phyloP scores from a whole-genome alignment of 2,113 vertebrate genomes.

The Neofelis nebulosa region DNA sequence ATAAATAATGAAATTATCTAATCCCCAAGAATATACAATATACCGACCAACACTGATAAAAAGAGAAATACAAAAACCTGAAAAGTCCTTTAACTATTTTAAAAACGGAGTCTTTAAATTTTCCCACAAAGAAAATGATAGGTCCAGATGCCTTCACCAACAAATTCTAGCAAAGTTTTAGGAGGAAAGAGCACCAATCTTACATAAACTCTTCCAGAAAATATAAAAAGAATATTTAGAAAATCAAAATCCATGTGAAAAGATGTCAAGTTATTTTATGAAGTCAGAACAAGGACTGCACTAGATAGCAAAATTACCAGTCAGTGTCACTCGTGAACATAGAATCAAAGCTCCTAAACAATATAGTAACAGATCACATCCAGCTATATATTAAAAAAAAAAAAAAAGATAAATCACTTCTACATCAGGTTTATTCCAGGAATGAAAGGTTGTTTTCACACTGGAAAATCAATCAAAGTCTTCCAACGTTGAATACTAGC shows the following conservation, averaged over 20 bases:
- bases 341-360: background rate
- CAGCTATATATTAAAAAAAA: background rate
- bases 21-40: background rate
- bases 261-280: background rate
- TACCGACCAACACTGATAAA: background rate
- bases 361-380: background rate
- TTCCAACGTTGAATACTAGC: background rate
- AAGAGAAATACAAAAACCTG: background rate
- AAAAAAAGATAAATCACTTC: background rate
- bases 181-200: background rate
- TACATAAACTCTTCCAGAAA: background rate
- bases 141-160: background rate
- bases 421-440: background rate
- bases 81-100: background rate
- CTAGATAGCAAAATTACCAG: background rate
- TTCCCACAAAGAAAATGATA: background rate
- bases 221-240: background rate
- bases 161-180: background rate
- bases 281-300: background rate
- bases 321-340: background rate
- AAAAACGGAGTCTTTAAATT: background rate
- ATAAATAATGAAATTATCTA: background rate
- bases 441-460: background rate
- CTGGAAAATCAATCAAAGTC: background rate
- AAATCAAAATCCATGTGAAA: background rate